Base-by-base conservation (phyloP, 2,797 vertebrate genomes). In the Pagetopsis macropterus region DNA sequence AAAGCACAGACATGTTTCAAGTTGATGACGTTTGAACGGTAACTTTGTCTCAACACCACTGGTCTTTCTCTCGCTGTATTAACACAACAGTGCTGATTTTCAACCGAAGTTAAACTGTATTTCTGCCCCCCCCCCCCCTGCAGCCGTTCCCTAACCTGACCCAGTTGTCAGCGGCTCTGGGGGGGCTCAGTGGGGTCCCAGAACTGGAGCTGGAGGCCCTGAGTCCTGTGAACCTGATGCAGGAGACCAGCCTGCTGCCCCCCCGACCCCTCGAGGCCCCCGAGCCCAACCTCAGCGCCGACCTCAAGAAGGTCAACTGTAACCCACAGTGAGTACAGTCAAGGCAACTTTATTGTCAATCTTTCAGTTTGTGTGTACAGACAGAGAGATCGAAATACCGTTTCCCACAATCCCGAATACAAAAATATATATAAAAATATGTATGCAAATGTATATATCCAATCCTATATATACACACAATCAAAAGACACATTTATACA, bases 221-320 rank as follows among this genome's bases (percentile, higher is more conserved):
- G 77, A 94, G 95, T 76, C 97, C 97, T 0, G 78, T 99, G 27
- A 98, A 98, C 93, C 95, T 99, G 75, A 95, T 96, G 21, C 97
- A 98, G 77, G 97, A 99, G 79, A 95, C 95, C 82, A 96, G 95
- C 88, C 92, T 98, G 90, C 93, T 99, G 76, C 97, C 97, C 4
- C 79, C 84, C 0, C 90, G 94, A 74, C 95, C 95, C 57, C 64
- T 96, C 49, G 92, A 93, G 86, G 94, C 95, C 75, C 97, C 97
- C 4, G 95, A 97, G 70, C 97, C 98, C 82, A 98, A 97, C 92
- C 94, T 99, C 86, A 99, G 94, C 86, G 79, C 94, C 3, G 97
- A 99, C 60, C 96, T 99, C 59, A 96, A 91, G 86, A 98, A 96
- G 82, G 92, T 97, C 89, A 99, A 99, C 93, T 99, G 98, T 89